Evolutionary conservation across 1,140 invertebrate species (phyloP).

Genomic region (Palaemon carinicauda): DNA sequence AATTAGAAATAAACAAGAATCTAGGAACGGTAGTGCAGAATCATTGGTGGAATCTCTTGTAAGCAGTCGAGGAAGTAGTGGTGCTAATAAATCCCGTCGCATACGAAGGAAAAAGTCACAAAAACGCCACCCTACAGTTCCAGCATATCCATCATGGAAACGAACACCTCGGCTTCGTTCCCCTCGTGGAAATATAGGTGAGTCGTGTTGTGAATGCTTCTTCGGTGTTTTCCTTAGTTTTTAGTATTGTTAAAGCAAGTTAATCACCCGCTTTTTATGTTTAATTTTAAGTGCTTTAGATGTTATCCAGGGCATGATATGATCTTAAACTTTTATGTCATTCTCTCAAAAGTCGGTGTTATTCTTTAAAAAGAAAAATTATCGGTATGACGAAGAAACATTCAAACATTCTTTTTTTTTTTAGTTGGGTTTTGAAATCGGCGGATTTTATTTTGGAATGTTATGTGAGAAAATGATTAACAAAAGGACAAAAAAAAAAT

Average conservation of each 20-base stretch:
- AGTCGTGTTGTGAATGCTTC: neutral
- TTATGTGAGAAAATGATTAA: too few relatives aligned
- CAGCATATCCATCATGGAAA: conserved; percentile 57
- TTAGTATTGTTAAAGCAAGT: neutral
- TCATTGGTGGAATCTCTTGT: conserved; percentile 56
- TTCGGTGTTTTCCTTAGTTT: neutral
- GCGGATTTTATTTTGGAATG: too few relatives aligned
- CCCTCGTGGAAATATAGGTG: conserved; percentile 35
- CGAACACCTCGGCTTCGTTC: conserved; percentile 39
- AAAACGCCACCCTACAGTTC: conserved; percentile 49
- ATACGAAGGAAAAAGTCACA: conserved; percentile 53
- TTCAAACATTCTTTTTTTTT: too few relatives aligned
- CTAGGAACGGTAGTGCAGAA: conserved; percentile 25
- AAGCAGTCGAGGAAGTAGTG: conserved; percentile 53
- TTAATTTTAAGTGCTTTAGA: too few relatives aligned
- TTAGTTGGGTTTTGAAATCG: too few relatives aligned
- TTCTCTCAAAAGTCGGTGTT: too few relatives aligned
- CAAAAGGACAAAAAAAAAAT: too few relatives aligned
- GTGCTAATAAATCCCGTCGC: conserved; percentile 23
- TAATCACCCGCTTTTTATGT: neutral
- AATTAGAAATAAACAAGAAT: conserved; percentile 22
- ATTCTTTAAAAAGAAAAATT: too few relatives aligned
- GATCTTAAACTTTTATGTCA: too few relatives aligned
- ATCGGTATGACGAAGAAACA: too few relatives aligned
- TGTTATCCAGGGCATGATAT: too few relatives aligned